These are phyloP conservation scores for Speoplatyrhinus poulsoni DNA, from an alignment of 2,113 vertebrate genomes.

Conservation along the genomic window DNA sequence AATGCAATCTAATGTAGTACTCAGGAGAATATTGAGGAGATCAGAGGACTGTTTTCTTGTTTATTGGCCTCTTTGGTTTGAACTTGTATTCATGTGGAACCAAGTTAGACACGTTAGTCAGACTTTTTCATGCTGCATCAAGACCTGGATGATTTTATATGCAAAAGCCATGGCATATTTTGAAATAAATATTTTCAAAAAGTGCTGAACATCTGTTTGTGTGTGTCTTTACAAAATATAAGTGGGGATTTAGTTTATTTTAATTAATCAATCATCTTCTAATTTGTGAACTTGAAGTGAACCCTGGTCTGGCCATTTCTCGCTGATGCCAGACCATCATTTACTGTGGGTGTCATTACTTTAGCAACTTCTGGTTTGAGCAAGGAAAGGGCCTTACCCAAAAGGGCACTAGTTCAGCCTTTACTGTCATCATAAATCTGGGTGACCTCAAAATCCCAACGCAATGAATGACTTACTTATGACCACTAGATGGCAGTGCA, in stretches of 20 bases:
- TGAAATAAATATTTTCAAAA: conserved; percentile 59
- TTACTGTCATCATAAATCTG: conserved; percentile 78
- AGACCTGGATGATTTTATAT: conserved; percentile 27
- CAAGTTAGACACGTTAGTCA: conserved; percentile 25
- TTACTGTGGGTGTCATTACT: conserved; percentile 65
- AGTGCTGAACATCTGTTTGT: conserved; percentile 38
- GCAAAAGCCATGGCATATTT: conserved; percentile 40
- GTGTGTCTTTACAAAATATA: conserved; percentile 28
- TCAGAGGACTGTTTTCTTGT: conserved; percentile 32
- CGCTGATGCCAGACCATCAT: conserved; percentile 59
- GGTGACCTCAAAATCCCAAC: conserved; percentile 71
- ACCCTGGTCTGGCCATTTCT: conserved; percentile 27
- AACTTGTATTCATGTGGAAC: conserved; percentile 68
- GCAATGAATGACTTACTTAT: neutral
- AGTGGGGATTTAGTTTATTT: conserved; percentile 47
- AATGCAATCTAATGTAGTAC: conserved; percentile 32
- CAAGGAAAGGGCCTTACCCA: conserved; percentile 49
- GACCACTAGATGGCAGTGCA: conserved; percentile 74
- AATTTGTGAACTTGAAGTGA: conserved; percentile 60
- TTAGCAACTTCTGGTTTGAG: conserved; percentile 48
- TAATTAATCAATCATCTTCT: conserved; percentile 58
- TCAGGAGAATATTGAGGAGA: conserved; percentile 17
- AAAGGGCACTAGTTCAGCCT: conserved; percentile 72
- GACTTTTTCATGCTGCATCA: conserved; percentile 33
- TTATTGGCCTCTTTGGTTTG: conserved; percentile 20